phyloP scores from a whole-genome alignment of 2,888 invertebrate species.

The Fragum fragum region DNA sequence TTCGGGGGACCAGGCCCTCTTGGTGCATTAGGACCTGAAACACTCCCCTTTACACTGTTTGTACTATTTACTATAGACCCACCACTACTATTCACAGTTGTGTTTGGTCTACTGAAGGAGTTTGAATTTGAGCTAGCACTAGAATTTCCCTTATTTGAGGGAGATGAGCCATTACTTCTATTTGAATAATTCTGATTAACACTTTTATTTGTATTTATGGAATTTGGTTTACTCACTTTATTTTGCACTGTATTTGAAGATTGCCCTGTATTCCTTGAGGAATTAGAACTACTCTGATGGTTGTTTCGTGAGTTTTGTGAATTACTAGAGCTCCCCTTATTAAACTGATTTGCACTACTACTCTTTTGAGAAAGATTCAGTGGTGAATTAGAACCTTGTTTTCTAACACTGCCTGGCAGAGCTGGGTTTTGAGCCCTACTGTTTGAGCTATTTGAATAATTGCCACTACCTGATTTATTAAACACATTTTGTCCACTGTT shows the following conservation, averaged over 20 bases:
- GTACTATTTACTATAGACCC: constrained; percentile 6
- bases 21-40: constrained; percentile 56
- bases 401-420: constrained; percentile 42
- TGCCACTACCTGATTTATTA: constrained; percentile 31
- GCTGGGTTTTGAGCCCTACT: constrained; percentile 44
- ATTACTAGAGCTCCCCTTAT: constrained; percentile 53
- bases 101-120: constrained; percentile 7
- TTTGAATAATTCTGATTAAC: constrained; percentile 21
- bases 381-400: constrained; percentile 54
- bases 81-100: constrained; percentile 20
- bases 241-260: constrained; percentile 10
- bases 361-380: constrained; percentile 48
- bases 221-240: neutral
- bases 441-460: constrained; percentile 28
- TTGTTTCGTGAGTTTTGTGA: constrained; percentile 50
- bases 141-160: constrained; percentile 9
- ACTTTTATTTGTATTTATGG: constrained; percentile 38
- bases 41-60: constrained; percentile 44
- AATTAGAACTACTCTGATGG: constrained; percentile 30
- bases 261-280: constrained; percentile 23
- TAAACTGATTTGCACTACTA: constrained; percentile 41
- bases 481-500: constrained; percentile 18
- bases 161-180: constrained; percentile 13
- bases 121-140: constrained; percentile 25
- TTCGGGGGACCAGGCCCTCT: constrained; percentile 63